Evolutionary conservation across 2,797 vertebrate species (phyloP).

Genomic region (Mormyrops attenuatus): DNA sequence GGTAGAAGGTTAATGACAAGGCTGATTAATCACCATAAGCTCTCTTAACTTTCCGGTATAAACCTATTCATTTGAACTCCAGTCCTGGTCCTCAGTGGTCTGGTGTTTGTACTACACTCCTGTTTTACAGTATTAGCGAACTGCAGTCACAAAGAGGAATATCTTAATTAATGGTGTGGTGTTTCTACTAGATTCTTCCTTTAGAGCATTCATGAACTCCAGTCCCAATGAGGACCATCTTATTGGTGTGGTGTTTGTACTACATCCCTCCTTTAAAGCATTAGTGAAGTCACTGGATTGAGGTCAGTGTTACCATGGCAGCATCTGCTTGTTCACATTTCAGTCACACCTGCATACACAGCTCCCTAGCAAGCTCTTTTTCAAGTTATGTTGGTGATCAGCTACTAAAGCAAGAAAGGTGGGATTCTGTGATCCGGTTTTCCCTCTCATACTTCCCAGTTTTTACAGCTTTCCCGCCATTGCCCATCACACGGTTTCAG

Average conservation of each 20-base stretch:
- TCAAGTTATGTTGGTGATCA: background rate
- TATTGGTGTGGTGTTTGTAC: background rate
- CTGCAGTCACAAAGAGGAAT: background rate
- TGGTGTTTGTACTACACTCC: background rate
- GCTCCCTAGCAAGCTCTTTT: background rate
- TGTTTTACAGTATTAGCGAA: background rate
- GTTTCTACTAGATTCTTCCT: background rate
- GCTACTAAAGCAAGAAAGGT: background rate
- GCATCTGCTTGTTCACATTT: background rate
- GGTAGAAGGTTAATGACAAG: background rate
- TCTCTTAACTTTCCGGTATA: background rate
- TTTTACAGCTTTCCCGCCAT: background rate
- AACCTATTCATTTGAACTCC: background rate
- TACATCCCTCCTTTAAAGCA: background rate
- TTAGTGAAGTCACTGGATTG: background rate
- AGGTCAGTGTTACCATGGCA: background rate
- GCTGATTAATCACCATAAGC: background rate
- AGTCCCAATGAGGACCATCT: background rate
- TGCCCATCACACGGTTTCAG: background rate
- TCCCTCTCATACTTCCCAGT: background rate
- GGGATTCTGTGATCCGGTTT: background rate
- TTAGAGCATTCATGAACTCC: background rate
- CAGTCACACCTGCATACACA: background rate
- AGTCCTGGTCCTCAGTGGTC: background rate
- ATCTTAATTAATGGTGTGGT: background rate